These are phyloP conservation scores for Scomber scombrus DNA, from an alignment of 2,113 vertebrate genomes.

Conservation along the genomic window DNA sequence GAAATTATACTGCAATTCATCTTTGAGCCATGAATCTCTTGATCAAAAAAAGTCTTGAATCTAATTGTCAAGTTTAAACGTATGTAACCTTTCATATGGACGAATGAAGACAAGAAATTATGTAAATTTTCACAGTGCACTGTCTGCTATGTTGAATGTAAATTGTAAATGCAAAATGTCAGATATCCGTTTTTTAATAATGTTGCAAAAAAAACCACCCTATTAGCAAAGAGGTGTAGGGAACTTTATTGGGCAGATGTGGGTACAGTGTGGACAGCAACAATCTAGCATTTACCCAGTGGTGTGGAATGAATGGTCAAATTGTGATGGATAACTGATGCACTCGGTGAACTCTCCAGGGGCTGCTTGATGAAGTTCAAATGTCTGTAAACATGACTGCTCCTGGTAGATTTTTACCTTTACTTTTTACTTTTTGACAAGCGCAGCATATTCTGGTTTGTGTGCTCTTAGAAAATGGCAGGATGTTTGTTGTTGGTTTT, in stretches of 20 bases:
- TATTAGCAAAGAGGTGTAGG: background rate
- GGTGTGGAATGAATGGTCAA: slow-evolving; percentile 49
- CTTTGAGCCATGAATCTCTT: too few relatives aligned
- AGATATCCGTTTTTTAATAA: background rate
- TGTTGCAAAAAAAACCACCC: background rate
- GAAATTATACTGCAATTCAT: too few relatives aligned
- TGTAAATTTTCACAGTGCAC: too few relatives aligned
- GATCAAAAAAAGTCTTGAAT: too few relatives aligned
- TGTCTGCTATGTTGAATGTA: background rate
- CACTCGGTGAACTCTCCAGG: slow-evolving; percentile 28
- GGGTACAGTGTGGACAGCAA: slow-evolving; percentile 3
- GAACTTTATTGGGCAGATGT: background rate
- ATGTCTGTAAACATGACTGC: slow-evolving; percentile 50
- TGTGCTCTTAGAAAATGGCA: slow-evolving; percentile 27
- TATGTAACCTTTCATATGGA: too few relatives aligned
- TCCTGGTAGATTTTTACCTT: slow-evolving; percentile 45
- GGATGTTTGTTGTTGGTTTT: too few relatives aligned
- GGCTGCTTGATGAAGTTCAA: slow-evolving; percentile 47
- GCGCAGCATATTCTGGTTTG: slow-evolving; percentile 24
- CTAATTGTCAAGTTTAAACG: too few relatives aligned
- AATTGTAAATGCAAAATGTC: background rate
- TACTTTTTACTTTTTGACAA: slow-evolving; percentile 41
- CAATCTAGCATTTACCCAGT: slow-evolving; percentile 29
- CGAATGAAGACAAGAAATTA: too few relatives aligned
- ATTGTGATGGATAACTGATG: slow-evolving; percentile 33